Conservation (phyloP, 2,113 vertebrate species). For the Triplophysa rosa region DNA sequence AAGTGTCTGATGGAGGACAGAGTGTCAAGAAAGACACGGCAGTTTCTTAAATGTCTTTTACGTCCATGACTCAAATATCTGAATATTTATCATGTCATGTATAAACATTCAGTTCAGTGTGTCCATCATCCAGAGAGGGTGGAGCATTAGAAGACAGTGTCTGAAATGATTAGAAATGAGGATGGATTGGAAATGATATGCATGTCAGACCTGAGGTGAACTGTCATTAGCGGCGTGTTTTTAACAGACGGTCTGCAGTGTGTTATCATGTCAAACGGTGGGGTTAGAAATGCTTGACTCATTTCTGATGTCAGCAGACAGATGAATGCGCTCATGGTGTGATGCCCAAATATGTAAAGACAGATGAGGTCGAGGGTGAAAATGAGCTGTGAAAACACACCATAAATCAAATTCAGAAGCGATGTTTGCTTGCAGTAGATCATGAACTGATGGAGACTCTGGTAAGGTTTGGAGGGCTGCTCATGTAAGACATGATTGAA, state of each 20-base stretch:
- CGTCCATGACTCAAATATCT: too few species aligned
- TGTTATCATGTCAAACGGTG: slow-evolving; percentile 7
- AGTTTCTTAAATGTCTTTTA: too few species aligned
- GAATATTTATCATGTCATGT: too few species aligned
- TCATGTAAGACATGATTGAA: too few species aligned
- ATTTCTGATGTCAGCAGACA: background rate
- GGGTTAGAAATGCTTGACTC: background rate
- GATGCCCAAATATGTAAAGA: background rate
- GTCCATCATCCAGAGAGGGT: slow-evolving; percentile 29
- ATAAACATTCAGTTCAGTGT: background rate
- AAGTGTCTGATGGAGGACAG: too few species aligned
- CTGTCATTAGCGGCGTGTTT: slow-evolving; percentile 70
- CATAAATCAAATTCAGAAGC: slow-evolving; percentile 6
- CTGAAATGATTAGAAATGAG: slow-evolving; percentile 62
- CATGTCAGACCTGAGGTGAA: slow-evolving; percentile 52
- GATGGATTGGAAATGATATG: slow-evolving; percentile 58
- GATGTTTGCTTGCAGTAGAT: background rate
- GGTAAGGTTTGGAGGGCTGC: too few species aligned
- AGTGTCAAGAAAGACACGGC: too few species aligned
- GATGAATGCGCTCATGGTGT: background rate
- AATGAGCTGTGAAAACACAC: slow-evolving; percentile 21
- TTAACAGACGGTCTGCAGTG: slow-evolving; percentile 26
- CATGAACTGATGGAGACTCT: too few species aligned
- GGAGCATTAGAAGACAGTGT: too few species aligned
- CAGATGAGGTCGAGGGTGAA: background rate